Percentiles rank a stretch among this genome's conserved stretches.
Conservation (phyloP, 2,113 vertebrate species). For the Thalassoma bifasciatum region DNA sequence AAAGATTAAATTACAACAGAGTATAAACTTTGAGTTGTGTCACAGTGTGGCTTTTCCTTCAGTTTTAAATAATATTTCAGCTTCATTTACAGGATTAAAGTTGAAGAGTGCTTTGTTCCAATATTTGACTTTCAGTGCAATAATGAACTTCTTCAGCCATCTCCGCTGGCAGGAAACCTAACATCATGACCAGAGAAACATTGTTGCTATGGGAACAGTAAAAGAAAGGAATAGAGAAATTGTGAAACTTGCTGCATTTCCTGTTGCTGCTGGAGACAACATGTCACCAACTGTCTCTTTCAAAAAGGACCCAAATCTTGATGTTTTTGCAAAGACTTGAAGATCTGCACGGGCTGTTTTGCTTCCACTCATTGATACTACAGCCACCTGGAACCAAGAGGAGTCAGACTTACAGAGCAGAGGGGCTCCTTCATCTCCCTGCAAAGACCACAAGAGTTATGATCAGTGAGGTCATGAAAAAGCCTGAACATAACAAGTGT, state of each 20-base stretch:
- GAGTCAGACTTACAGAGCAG: conserved; percentile 60
- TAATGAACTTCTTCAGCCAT: neutral
- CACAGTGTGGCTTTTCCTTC: neutral
- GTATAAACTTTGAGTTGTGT: neutral
- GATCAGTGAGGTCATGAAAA: neutral
- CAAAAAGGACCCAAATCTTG: conserved; percentile 49
- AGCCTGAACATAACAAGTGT: neutral
- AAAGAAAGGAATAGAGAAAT: conserved; percentile 24
- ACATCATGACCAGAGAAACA: conserved; percentile 16
- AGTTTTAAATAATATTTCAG: neutral
- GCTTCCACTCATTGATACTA: conserved; percentile 26
- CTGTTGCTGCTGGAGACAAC: conserved; percentile 15
- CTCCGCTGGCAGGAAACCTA: neutral
- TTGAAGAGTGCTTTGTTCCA: too few species aligned
- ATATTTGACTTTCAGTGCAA: conserved; percentile 3
- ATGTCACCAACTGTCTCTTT: conserved; percentile 41
- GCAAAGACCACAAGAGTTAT: conserved; percentile 1
- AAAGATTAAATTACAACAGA: neutral
- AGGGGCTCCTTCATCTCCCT: conserved; percentile 56
- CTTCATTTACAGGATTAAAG: too few species aligned
- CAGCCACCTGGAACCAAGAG: conserved; percentile 66
- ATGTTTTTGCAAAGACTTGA: conserved; percentile 52
- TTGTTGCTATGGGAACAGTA: neutral
- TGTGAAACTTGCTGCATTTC: conserved; percentile 13
- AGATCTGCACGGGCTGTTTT: conserved; percentile 22